Evolutionary conservation across 2,797 vertebrate species (phyloP).

Genomic region (Semaprochilodus insignis): DNA sequence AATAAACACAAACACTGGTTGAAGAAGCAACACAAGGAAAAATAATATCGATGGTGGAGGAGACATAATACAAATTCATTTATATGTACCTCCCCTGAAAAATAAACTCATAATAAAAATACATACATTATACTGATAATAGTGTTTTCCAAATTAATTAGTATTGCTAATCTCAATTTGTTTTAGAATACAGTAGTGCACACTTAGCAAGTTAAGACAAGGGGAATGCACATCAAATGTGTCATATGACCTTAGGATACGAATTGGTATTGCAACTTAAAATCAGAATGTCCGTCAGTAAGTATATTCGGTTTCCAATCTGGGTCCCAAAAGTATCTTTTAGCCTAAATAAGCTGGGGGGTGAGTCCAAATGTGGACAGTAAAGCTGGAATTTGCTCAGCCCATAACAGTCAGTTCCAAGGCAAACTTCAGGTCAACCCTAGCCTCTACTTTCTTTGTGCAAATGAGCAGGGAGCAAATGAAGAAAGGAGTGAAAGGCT

Average conservation of each 20-base stretch:
- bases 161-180: constrained; percentile 38
- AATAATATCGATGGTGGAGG: constrained; percentile 61
- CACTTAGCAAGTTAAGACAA: constrained; percentile 24
- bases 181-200: constrained; percentile 46
- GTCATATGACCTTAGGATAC: not conserved
- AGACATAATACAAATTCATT: constrained; percentile 56
- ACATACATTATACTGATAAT: constrained; percentile 39
- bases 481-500: constrained; percentile 70
- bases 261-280: not conserved
- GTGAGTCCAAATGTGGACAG: constrained; percentile 44
- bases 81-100: constrained; percentile 16
- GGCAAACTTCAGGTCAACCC: constrained; percentile 72
- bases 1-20: constrained; percentile 51
- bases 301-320: constrained; percentile 14
- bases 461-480: constrained; percentile 69
- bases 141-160: constrained; percentile 43
- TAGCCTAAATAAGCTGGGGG: constrained; percentile 3
- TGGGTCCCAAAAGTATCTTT: constrained; percentile 11
- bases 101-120: constrained; percentile 36
- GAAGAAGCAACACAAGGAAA: constrained; percentile 56
- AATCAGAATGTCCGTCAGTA: constrained; percentile 7
- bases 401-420: constrained; percentile 69
- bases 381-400: constrained; percentile 29
- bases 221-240: constrained; percentile 43
- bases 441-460: constrained; percentile 75